Base-by-base conservation (phyloP, 1,140 invertebrate genomes). In the Lepidurus couesii region DNA sequence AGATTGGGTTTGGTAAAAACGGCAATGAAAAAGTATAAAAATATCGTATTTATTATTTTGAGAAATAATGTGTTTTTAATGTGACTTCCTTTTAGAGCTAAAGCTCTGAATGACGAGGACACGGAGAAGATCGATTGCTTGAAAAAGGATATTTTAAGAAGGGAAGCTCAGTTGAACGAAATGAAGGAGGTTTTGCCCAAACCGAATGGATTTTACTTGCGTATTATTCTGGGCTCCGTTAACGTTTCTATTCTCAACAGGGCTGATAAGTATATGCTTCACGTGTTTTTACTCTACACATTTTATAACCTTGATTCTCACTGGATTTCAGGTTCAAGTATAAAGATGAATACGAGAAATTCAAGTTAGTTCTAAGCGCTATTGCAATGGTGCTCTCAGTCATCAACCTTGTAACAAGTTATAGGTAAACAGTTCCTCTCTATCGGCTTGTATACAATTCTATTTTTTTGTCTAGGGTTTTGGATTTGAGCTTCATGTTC, bases 341-440 rank as follows among this genome's bases (percentile, higher is more conserved):
- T 86, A 99, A 99, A 89, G 93, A 98, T 86, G 95, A 99, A 86
- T 99, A 99, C 88, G 97, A 99, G 86, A 95, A 95, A 84, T 99
- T 98, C 85, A 98, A 99, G 87, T 86, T 98, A 82, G 91, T 96
- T 81, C 89, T 99, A 78, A 98, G 95, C 84, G 91, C 94, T 76
- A 96, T 99, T 83, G 94, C 94, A 75, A 91, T 98, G 84, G 86
- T 93, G 80, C 87, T 97, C 81, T 93, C 96, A 79, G 89, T 96
- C 80, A 84, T 93, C 80, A 95, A 97, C 87, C 87, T 96, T 80
- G 87, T 92, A 81, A 90, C 91, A 74, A 92, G 93, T 84, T 90
- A 91, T 84, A 92, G 94, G 93, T 95, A 86, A 87, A 83, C 84
- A 42, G 74, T 13, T n/a, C 1, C 26, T 16, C 73, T 44, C 34